Percentiles rank a stretch among this genome's conserved stretches.
Conservation (phyloP, 2,888 invertebrate species). For the Diarsia dahlii region DNA sequence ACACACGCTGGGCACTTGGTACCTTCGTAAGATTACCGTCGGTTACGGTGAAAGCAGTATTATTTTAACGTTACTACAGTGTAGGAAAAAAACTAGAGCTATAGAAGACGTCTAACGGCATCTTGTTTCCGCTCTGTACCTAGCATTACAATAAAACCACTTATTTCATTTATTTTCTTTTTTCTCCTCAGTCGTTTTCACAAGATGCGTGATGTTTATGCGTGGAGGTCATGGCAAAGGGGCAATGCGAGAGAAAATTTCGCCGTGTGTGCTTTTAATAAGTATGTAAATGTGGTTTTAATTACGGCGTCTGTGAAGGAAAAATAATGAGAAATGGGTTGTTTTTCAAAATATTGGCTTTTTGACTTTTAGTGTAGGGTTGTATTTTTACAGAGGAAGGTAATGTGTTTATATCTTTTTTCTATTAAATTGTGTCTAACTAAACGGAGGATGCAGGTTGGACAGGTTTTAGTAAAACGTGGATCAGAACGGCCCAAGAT, state of each 20-base stretch:
- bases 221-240: background rate
- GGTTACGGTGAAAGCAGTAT: too few relatives aligned
- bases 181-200: background rate
- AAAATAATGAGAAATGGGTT: background rate
- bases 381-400: background rate
- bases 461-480: too few relatives aligned
- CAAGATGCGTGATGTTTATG: background rate
- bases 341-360: background rate
- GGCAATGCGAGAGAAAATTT: background rate
- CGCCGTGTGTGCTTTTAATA: constrained; percentile 46
- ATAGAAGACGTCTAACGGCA: background rate
- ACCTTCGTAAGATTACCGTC: too few relatives aligned
- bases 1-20: too few relatives aligned
- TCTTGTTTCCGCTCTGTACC: background rate
- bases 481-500: too few relatives aligned
- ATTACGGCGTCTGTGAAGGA: constrained; percentile 26
- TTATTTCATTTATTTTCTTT: background rate
- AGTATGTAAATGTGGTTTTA: constrained; percentile 50
- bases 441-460: too few relatives aligned
- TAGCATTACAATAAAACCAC: background rate
- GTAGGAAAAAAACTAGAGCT: background rate
- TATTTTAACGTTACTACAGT: background rate
- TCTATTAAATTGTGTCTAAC: background rate
- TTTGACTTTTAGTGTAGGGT: background rate
- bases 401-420: background rate